Conservation (phyloP, 2,888 invertebrate genomes). For the Macaria notata region DNA sequence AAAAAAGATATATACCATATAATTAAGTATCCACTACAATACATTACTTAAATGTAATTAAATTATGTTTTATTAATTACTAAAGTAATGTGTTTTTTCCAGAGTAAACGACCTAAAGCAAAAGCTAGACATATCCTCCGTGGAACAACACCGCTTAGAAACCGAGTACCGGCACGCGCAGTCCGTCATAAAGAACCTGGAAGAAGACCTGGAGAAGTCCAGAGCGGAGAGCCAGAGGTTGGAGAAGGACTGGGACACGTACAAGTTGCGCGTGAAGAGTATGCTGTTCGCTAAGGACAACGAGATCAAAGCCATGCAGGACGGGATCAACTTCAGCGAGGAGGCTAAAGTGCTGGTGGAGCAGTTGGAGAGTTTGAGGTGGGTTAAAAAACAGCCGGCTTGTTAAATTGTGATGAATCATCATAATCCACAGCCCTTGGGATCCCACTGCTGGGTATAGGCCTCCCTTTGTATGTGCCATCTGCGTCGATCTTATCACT, state of each 20-base stretch:
- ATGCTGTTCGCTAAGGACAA: constrained; percentile 67
- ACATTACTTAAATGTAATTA: too few relatives aligned
- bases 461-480: too few relatives aligned
- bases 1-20: too few relatives aligned
- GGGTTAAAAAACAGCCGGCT: too few relatives aligned
- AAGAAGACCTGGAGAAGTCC: constrained; percentile 54
- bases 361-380: constrained; percentile 63
- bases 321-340: constrained; percentile 53
- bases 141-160: constrained; percentile 53
- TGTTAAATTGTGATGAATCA: too few relatives aligned
- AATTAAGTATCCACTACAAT: too few relatives aligned
- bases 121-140: constrained; percentile 42
- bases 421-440: too few relatives aligned
- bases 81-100: constrained; percentile 17
- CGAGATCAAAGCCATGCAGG: constrained; percentile 61
- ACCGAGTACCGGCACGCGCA: constrained; percentile 66
- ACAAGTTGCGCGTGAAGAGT: constrained; percentile 69
- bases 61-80: too few relatives aligned
- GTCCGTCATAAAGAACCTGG: constrained; percentile 51
- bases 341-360: constrained; percentile 62
- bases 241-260: constrained; percentile 72
- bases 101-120: constrained; percentile 51
- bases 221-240: constrained; percentile 58
- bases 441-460: too few relatives aligned
- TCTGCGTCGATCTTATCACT: too few relatives aligned